Evolutionary conservation across 1,140 invertebrate species (phyloP), one percentile per base, ranked within the genome.

Genomic region (Lepidurus packardi): DNA sequence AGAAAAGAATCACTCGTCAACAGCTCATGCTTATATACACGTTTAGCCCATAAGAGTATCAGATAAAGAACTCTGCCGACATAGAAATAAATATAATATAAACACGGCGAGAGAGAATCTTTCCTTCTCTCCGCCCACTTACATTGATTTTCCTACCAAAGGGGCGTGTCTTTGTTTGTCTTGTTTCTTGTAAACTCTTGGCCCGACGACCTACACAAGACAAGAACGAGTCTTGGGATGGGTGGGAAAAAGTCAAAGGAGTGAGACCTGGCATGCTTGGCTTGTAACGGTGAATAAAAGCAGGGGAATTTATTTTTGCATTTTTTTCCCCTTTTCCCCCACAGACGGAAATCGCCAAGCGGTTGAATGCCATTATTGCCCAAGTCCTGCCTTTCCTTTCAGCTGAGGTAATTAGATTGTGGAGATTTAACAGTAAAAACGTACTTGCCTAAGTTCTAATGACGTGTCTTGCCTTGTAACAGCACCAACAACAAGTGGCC

Each of bases 401-500:
- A 80, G 95, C 97, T 89, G 97, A 98, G 86, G 89, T 90, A 84
- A 86, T 11, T 34, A n/a, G 25, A 53, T n/a, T 65, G n/a, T n/a
- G 21, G 21, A 65, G 6, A n/a, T 13, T 21, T 0, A 65, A 21
- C 53, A 13, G 16, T 13, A 21, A 65, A 65, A 65, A 65, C 16
- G 21, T 47, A 47, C 34, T 34, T 34, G 34, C 34, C 34, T 47
- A 47, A 16, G 8, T 65, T 65, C 21, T 65, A 65, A 65, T 65
- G 53, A 65, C 16, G n/a, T 65, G 53, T 65, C 8, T 65, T 77
- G 74, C 73, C n/a, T 42, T 77, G 74, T 74, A 43, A 76, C 85
- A 92, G 88, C 97, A 99, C 86, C 97, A 99, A 85, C 94, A 97
- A 87, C 96, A 98, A 88, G 97, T 99, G 78, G 94, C 96, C n/a